Evolutionary conservation across 2,113 vertebrate species (phyloP).

Genomic region (Apteryx mantelli): DNA sequence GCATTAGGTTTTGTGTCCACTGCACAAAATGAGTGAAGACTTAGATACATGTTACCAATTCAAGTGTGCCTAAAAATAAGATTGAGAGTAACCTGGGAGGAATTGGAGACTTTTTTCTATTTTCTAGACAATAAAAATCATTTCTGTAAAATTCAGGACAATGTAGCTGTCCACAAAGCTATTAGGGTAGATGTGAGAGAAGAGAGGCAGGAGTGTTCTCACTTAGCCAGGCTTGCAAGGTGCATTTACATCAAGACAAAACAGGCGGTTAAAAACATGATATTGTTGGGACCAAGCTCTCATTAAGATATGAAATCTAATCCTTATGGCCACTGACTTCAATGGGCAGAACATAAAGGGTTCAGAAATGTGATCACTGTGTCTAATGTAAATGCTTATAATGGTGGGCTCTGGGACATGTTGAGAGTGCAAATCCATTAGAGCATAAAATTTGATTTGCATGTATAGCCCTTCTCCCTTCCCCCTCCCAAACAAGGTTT

Average conservation of each 20-base stretch:
- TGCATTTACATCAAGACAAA: slow-evolving; percentile 18
- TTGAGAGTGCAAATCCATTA: slow-evolving; percentile 59
- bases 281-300: neutral
- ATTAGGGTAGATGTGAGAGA: neutral
- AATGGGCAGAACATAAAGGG: neutral
- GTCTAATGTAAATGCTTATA: slow-evolving; percentile 36
- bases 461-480: neutral
- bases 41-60: neutral
- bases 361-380: slow-evolving; percentile 51
- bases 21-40: neutral
- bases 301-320: slow-evolving; percentile 40
- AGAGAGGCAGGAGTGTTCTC: neutral
- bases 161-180: neutral
- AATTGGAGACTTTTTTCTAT: neutral
- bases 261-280: neutral
- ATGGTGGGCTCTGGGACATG: slow-evolving; percentile 9
- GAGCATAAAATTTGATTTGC: slow-evolving; percentile 35
- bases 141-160: neutral
- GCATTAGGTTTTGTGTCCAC: neutral
- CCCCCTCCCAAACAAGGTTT: neutral
- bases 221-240: neutral
- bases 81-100: neutral
- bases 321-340: slow-evolving; percentile 18
- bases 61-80: neutral
- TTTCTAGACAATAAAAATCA: neutral